Conservation (phyloP, 2,888 invertebrate species). For the Dascillus cervinus region DNA sequence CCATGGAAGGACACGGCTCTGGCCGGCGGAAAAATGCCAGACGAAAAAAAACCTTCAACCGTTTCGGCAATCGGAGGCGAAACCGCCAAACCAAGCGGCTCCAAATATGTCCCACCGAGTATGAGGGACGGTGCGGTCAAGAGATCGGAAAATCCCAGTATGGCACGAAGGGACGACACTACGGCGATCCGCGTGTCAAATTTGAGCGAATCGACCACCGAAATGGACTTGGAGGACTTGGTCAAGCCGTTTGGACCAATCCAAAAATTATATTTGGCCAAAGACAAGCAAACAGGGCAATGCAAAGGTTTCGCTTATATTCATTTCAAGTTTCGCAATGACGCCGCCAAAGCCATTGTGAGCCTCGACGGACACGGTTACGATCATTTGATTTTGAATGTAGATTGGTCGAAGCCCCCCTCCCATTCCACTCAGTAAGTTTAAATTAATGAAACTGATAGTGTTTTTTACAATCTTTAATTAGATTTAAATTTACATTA, state of each 20-base stretch:
- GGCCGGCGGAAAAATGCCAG: slow-evolving; percentile 56
- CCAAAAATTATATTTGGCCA: slow-evolving; percentile 90
- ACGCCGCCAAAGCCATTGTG: slow-evolving; percentile 87
- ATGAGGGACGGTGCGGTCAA: slow-evolving; percentile 78
- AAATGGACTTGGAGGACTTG: slow-evolving; percentile 90
- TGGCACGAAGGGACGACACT: slow-evolving; percentile 67
- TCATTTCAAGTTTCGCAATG: slow-evolving; percentile 85
- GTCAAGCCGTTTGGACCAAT: slow-evolving; percentile 91
- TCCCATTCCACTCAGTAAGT: slow-evolving; percentile 19
- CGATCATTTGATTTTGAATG: slow-evolving; percentile 94
- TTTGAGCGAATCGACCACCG: slow-evolving; percentile 90
- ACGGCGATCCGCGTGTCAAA: slow-evolving; percentile 96
- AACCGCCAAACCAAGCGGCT: slow-evolving; percentile 42
- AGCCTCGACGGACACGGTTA: slow-evolving; percentile 89
- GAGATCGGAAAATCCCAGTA: slow-evolving; percentile 58
- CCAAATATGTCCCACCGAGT: slow-evolving; percentile 83
- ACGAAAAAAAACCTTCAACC: slow-evolving; percentile 40
- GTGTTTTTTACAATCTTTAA: no score
- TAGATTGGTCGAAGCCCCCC: slow-evolving; percentile 96
- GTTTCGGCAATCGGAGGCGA: slow-evolving; percentile 18
- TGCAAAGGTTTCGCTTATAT: slow-evolving; percentile 98
- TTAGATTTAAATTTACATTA: no score
- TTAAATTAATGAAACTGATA: neutral
- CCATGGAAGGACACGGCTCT: slow-evolving; percentile 91
- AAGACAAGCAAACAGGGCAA: slow-evolving; percentile 80